Percentiles rank a stretch among this genome's conserved stretches.
phyloP scores from a whole-genome alignment of 1,140 invertebrate genomes.

The Akabosia matsudoensis region DNA sequence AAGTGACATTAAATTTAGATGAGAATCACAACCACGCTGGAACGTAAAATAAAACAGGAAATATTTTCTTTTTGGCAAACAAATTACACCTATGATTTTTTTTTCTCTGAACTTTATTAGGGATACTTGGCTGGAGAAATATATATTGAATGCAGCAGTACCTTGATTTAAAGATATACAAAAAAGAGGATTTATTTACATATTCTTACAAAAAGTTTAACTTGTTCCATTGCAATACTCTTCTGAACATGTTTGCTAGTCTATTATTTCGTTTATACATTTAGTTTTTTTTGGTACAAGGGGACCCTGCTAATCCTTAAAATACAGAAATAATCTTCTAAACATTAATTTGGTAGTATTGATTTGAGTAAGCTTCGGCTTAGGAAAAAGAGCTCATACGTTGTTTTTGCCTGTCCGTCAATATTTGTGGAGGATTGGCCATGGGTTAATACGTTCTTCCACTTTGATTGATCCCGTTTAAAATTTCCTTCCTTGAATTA shows the following conservation, averaged over 20 bases:
- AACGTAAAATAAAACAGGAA: too few species aligned
- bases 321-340: background rate
- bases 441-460: background rate
- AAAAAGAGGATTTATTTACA: too few species aligned
- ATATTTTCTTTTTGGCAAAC: background rate
- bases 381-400: background rate
- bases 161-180: too few species aligned
- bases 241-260: background rate
- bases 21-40: background rate
- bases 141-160: too few species aligned
- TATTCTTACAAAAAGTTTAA: too few species aligned
- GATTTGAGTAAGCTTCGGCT: background rate
- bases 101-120: background rate
- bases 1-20: too few species aligned
- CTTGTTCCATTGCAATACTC: background rate
- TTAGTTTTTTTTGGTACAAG: background rate
- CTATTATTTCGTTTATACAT: background rate
- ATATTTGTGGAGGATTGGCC: too few species aligned
- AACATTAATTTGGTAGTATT: background rate
- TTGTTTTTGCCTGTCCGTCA: background rate
- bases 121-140: too few species aligned
- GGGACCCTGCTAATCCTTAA: background rate
- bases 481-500: background rate
- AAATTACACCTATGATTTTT: background rate
- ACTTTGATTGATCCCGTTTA: background rate